These are phyloP conservation scores for Drosophila rhopaloa DNA, from an alignment of 1,140 invertebrate species.

Conservation along the genomic window DNA sequence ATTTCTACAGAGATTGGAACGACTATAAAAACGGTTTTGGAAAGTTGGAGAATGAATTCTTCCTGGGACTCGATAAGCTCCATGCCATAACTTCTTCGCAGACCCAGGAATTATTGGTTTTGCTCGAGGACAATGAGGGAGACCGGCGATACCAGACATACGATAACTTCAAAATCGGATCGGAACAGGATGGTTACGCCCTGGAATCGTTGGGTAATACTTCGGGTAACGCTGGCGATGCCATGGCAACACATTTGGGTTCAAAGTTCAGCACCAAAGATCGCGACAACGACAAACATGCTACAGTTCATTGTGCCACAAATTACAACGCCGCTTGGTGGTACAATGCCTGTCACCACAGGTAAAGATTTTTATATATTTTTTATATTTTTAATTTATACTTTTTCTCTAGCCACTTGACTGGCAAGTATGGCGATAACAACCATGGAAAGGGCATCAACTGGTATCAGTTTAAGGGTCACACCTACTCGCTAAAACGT, in stretches of 20 bases:
- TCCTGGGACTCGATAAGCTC: slow-evolving; percentile 87
- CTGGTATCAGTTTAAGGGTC: slow-evolving; percentile 47
- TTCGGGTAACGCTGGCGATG: slow-evolving; percentile 38
- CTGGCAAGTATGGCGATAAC: slow-evolving; percentile 40
- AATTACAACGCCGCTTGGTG: slow-evolving; percentile 45
- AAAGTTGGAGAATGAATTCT: slow-evolving; percentile 87
- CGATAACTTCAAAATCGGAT: slow-evolving; percentile 34
- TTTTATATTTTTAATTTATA: neutral
- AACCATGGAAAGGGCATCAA: slow-evolving; percentile 32
- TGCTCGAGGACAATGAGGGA: slow-evolving; percentile 83
- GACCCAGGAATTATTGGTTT: slow-evolving; percentile 87
- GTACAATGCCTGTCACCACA: slow-evolving; percentile 48
- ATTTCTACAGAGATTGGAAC: slow-evolving; percentile 87
- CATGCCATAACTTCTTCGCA: slow-evolving; percentile 86
- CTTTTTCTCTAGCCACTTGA: slow-evolving; percentile 21
- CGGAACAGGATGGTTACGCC: slow-evolving; percentile 5
- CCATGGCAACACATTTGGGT: slow-evolving; percentile 37
- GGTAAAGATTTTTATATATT: slow-evolving; percentile 9
- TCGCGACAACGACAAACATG: slow-evolving; percentile 34
- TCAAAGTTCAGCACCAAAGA: slow-evolving; percentile 43
- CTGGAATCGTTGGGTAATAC: slow-evolving; percentile 34
- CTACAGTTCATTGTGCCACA: slow-evolving; percentile 10
- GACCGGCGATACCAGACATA: slow-evolving; percentile 16
- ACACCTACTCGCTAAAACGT: slow-evolving; percentile 44
- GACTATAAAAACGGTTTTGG: slow-evolving; percentile 88